phyloP scores from a whole-genome alignment of 2,888 invertebrate genomes.

The Coelopa pilipes region DNA sequence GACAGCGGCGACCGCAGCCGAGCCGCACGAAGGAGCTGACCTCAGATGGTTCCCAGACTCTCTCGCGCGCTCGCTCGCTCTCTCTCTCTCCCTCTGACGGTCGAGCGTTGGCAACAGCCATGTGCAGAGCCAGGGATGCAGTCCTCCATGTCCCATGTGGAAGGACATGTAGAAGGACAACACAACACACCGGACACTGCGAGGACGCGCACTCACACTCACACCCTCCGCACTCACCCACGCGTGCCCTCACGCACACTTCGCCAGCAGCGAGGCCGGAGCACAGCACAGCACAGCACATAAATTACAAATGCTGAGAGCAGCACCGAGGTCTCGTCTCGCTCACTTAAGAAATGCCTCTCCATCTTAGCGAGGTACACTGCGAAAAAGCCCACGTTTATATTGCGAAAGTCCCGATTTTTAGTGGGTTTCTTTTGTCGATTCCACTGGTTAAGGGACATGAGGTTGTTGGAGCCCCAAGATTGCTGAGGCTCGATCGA shows the following conservation, averaged over 20 bases:
- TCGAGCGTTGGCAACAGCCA: no score
- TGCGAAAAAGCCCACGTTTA: neutral
- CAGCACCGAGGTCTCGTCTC: neutral
- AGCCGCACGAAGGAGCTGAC: constrained; percentile 6
- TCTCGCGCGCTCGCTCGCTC: no score
- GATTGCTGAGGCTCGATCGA: no score
- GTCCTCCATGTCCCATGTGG: no score
- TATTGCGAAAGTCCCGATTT: no score
- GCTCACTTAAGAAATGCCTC: constrained; percentile 25
- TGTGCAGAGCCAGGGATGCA: no score
- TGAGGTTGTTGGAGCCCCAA: no score
- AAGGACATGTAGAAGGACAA: no score
- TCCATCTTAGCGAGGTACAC: constrained; percentile 19
- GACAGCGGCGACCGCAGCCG: no score
- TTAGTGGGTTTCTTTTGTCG: no score
- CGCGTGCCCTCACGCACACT: neutral
- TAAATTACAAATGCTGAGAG: constrained; percentile 22
- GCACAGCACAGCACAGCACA: neutral
- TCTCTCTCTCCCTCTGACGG: no score
- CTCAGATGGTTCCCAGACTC: neutral
- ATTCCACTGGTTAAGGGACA: no score
- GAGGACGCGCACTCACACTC: neutral
- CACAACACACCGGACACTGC: neutral
- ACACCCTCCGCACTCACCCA: neutral
- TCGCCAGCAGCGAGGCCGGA: neutral